A percentile compares a stretch with the other conserved stretches of the same genome.
These are phyloP conservation scores for Cyaniris semiargus DNA, from an alignment of 2,888 invertebrate genomes.

Conservation along the genomic window DNA sequence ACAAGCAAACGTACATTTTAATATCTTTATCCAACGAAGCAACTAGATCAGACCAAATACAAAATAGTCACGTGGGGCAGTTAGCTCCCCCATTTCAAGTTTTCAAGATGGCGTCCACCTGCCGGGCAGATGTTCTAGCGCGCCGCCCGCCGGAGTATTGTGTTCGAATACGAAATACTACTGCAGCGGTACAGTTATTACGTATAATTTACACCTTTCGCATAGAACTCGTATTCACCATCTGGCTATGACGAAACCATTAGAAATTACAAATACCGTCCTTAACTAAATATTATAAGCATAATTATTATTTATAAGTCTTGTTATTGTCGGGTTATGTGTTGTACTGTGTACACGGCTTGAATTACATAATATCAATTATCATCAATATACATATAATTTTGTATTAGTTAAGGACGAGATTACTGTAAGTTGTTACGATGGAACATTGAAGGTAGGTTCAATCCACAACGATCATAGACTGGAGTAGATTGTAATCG, in stretches of 20 bases:
- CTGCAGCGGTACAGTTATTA: conserved; percentile 22
- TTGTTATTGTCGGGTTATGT: background rate
- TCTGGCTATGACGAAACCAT: conserved; percentile 26
- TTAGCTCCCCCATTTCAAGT: conserved; percentile 23
- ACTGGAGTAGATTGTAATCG: background rate
- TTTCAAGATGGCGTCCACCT: conserved; percentile 56
- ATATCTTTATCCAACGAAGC: background rate
- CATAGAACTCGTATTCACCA: conserved; percentile 23
- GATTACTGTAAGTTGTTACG: background rate
- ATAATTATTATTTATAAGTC: background rate
- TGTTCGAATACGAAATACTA: conserved; percentile 23
- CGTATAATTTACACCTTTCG: conserved; percentile 27
- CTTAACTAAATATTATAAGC: background rate
- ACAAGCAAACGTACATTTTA: conserved; percentile 35
- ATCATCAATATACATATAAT: too few species aligned
- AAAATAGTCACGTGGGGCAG: background rate
- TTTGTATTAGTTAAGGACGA: too few species aligned
- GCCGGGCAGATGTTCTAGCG: conserved; percentile 67
- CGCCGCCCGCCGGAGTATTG: conserved; percentile 55
- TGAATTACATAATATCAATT: background rate
- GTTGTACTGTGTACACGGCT: background rate
- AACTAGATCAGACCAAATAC: conserved; percentile 18
- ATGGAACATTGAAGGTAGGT: background rate
- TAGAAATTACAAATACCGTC: conserved; percentile 2
- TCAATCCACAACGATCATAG: background rate